Base-by-base conservation (phyloP, 2,113 vertebrate genomes). In the Agapornis roseicollis region DNA sequence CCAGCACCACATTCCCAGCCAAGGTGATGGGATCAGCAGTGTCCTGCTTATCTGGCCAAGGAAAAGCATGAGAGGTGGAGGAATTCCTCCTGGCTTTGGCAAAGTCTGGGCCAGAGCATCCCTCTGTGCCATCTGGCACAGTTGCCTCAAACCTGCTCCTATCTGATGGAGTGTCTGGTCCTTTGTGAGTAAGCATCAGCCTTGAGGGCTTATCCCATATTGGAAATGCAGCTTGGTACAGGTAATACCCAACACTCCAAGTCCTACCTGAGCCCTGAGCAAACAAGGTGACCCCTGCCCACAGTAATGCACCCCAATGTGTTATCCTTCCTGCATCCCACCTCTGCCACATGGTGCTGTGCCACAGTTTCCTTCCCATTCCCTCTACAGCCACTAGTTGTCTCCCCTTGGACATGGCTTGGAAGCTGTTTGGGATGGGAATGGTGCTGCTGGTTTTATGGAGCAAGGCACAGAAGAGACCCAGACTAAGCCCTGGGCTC, bases 301-400 rank as follows among this genome's bases (percentile, higher is more conserved):
- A 1, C 12, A 58, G 13, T 9, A 17, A 20, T 0, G 0, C 31
- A 6, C 10, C 33, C 37, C 69, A 13, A 11, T 8, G 0, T 2
- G 0, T 25, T 7, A 41, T 6, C 52, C 46, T n/a, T 15, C 64
- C 8, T 19, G 6, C 24, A 94, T 39, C 66, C 33, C n/a, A 22
- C 25, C 53, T 73, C 49, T 58, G 7, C 60, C 20, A 6, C 6
- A 28, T 6, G 10, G 17, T 20, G 6, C 20, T 7, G 2, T 37
- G 44, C 37, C 33, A 10, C 0, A 0, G 2, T 13, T 46, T 72
- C 44, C 11, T 52, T 35, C 84, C 37, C 44, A 29, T 6, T 25
- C 25, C 27, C 15, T n/a, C 56, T 25, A 14, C 24, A 11, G 6
- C 68, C 42, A 42, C 13, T 39, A 14, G 10, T 6, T 3, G 3